Evolutionary conservation across 2,888 invertebrate genomes (phyloP), one percentile per base, ranked within the genome.

Genomic region (Mesorhabditis spiculigera): DNA sequence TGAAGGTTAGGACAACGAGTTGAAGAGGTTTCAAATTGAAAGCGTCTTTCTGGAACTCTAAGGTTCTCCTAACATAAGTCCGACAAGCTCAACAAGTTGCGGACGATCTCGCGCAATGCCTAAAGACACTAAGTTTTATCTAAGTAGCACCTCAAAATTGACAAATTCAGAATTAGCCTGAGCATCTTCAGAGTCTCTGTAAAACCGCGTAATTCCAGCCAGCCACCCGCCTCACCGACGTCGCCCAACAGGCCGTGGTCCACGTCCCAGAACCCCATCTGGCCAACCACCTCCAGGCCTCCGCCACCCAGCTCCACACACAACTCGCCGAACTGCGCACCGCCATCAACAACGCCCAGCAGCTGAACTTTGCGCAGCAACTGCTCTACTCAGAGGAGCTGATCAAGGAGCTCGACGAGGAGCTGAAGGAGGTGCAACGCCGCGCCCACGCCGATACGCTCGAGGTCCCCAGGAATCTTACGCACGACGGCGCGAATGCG

Each of bases 241-340:
- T 93, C 0, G 90, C 92, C 0, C 90, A 93, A 76, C 91, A 92
- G 0, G 91, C 93, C 4, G 89, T 94, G 71, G 94, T 95, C 0
- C 92, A 93, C 0, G 90, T 95, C 1, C 88, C 89, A 1, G 93
- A 94, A 85, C 70, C 71, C 13, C 76, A 85, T 71, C 68, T 76
- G 44, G 83, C 84, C 10, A 69, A 77, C 3, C 73, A 75, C 50
- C 77, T 84, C 5, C 80, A 82, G 28, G 73, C 77, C 13, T 75
- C 80, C n/a, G 71, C 62, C 92, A 92, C 84, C 61, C 90, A 90
- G 68, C 86, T 89, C 82, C 86, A 87, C 5, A 86, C 86, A 8
- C 87, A 88, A 3, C 88, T 92, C 65, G 90, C 91, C 0, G 92
- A 92, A 70, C 89, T 93, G 63, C 84, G 89, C 65, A 87, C 88